Evolutionary conservation across 2,797 vertebrate species (phyloP).

Genomic region (Pampus argenteus): DNA sequence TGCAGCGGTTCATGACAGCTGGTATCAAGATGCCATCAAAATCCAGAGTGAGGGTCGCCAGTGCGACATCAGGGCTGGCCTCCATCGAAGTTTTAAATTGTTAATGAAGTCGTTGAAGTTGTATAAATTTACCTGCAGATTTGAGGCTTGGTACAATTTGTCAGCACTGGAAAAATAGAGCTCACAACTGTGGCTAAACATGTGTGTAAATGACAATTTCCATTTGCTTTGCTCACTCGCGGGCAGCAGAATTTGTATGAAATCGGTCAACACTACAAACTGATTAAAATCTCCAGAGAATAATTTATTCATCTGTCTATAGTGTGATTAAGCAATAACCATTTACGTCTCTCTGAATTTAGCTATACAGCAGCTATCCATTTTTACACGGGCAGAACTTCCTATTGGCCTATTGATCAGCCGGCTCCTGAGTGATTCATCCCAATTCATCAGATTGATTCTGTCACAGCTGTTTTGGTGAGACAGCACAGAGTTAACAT

Average conservation of each 20-base stretch:
- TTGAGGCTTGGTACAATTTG: conserved; percentile 37
- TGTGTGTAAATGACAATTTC: conserved; percentile 8
- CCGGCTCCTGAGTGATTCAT: conserved; percentile 58
- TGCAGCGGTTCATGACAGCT: conserved; percentile 70
- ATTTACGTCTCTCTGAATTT: conserved; percentile 54
- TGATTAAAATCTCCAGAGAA: conserved; percentile 38
- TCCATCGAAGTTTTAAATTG: conserved; percentile 43
- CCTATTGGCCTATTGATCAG: conserved; percentile 75
- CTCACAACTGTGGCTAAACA: not conserved
- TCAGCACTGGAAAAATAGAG: not conserved
- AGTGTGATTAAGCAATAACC: conserved; percentile 47
- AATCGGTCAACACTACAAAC: not conserved
- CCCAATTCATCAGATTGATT: conserved; percentile 74
- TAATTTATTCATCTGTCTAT: conserved; percentile 43
- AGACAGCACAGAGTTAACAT: conserved; percentile 70
- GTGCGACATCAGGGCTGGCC: conserved; percentile 52
- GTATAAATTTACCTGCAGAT: conserved; percentile 34
- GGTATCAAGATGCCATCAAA: conserved; percentile 64
- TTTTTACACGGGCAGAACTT: conserved; percentile 58
- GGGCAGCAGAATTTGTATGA: not conserved
- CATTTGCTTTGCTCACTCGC: not conserved
- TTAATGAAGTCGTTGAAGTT: conserved; percentile 59
- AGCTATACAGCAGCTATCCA: conserved; percentile 52
- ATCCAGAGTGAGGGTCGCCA: conserved; percentile 52
- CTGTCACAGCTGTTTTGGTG: conserved; percentile 70